A percentile compares a stretch with the other conserved stretches of the same genome.
Conservation (phyloP, 2,888 invertebrate species). For the Hyposoter dolosus region DNA sequence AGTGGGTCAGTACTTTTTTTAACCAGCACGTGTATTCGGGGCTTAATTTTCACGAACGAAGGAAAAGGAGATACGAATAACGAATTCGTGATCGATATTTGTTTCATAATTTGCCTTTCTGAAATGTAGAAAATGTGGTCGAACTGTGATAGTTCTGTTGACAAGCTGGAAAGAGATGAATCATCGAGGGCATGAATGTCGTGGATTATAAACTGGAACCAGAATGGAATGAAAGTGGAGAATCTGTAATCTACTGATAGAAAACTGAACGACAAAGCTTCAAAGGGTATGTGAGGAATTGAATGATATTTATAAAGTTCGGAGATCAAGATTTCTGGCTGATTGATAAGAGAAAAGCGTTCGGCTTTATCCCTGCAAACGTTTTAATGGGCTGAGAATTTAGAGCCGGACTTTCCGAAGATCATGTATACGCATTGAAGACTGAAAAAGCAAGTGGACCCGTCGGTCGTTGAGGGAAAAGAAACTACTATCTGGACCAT, state of each 20-base stretch:
- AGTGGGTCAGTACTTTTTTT: constrained; percentile 40
- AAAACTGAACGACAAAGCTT: not conserved
- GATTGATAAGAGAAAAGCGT: not conserved
- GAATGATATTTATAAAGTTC: constrained; percentile 27
- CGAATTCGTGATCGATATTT: not conserved
- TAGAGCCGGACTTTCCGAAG: constrained; percentile 46
- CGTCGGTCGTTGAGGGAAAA: constrained; percentile 32
- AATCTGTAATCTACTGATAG: not conserved
- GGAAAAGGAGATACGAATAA: not conserved
- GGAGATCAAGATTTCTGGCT: constrained; percentile 39
- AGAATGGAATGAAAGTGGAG: not conserved
- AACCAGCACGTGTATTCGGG: not conserved
- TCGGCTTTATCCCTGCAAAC: constrained; percentile 43
- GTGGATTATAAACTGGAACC: not conserved
- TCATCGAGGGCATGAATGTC: not conserved
- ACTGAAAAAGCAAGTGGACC: constrained; percentile 37
- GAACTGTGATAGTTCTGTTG: not conserved
- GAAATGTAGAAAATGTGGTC: not conserved
- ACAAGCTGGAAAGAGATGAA: not conserved
- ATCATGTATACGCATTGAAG: constrained; percentile 17
- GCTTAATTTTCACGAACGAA: not conserved
- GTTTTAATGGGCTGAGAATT: constrained; percentile 66
- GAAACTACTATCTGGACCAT: constrained; percentile 60
- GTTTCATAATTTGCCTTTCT: not conserved
- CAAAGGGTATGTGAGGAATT: not conserved